Base-by-base conservation (phyloP, 2,113 vertebrate genomes). In the Petrocephalus zakoni region DNA sequence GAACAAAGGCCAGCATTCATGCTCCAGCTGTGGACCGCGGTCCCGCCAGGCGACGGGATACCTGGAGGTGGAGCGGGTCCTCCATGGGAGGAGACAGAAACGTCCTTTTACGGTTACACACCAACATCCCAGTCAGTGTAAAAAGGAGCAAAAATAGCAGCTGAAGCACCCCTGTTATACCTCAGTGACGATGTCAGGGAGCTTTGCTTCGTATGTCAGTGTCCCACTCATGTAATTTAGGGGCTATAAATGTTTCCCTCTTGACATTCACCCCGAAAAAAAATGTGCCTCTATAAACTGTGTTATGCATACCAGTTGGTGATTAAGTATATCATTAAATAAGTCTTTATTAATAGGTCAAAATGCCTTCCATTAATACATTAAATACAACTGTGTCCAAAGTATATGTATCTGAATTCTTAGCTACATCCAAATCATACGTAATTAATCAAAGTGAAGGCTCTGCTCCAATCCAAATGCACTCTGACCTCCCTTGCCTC, bases 1-100 rank as follows among this genome's bases (percentile, higher is more conserved):
- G 49, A 88, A 95, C 94, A 95, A 94, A 95, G 94, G 88, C 81
- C 46, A 17, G 91, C 90, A 95, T 95, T 95, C 94, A 96, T 94
- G 11, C 42, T 61, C n/a, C 17, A n/a, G 90, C 78, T 85, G 42
- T 72, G 85, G 17, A 83, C 6, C 37, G 3, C 46, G n/a, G 42
- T 42, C 46, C 37, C 78, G 1, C 13, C 1, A 34, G 17, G 15
- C 68, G 17, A 29, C 0, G 8, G 46, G 46, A 47, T 19, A 9
- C 5, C 37, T 81, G 17, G 42, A 81, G 75, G 75, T 46, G 46
- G 6, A 46, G 75, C 25, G 75, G 64, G 9, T 37, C n/a, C n/a
- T 82, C 47, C 47, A 15, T 34, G 17, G 84, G 17, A 34, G 29
- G 13, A 53, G 84, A 86, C 52, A 55, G 49, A 15, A 86, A 56